Evolutionary conservation across 2,797 vertebrate genomes (phyloP), one percentile per base, ranked within the genome.

Genomic region (Betta splendens): DNA sequence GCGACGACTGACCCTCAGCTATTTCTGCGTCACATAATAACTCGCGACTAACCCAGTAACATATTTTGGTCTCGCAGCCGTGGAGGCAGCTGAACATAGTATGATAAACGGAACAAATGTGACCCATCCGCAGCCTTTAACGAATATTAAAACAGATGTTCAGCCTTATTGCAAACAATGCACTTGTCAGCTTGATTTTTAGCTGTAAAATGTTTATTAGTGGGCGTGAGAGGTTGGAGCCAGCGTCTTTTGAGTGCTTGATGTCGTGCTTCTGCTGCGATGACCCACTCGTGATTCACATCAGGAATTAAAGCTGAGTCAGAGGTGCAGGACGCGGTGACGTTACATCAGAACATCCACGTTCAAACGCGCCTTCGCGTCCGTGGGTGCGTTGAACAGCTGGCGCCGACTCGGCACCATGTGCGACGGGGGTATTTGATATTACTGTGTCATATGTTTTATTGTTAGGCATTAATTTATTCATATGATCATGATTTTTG

Each of bases 1-100:
- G 40, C 29, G 39, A 76, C 35, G 51, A 73, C 53, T 52, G 70
- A 70, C 66, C 66, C 12, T 31, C 49, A 15, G 58, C 42, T 57
- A 56, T 43, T 72, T 69, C 57, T 49, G 18, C 9, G 6, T 46
- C 59, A 39, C 48, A 59, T 62, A 70, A 69, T 63, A 52, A 55
- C 36, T 66, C 31, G 28, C 39, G 52, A 43, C 44, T 69, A 32
- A 77, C 63, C 75, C n/a, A 20, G 61, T 45, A 33, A 61, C 16
- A 73, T 39, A 64, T 69, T 75, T 60, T 43, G 31, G 62, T 49
- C 20, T 32, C 20, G 11, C 54, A 61, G 53, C 15, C 18, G 47
- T 16, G 7, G 13, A 29, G 26, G 15, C 10, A 53, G 28, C 9
- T 45, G 33, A 11, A 31, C 26, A 18, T 12, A 16, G 32, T 17